Conservation (phyloP, 2,888 invertebrate genomes). For the Apamea crenata region DNA sequence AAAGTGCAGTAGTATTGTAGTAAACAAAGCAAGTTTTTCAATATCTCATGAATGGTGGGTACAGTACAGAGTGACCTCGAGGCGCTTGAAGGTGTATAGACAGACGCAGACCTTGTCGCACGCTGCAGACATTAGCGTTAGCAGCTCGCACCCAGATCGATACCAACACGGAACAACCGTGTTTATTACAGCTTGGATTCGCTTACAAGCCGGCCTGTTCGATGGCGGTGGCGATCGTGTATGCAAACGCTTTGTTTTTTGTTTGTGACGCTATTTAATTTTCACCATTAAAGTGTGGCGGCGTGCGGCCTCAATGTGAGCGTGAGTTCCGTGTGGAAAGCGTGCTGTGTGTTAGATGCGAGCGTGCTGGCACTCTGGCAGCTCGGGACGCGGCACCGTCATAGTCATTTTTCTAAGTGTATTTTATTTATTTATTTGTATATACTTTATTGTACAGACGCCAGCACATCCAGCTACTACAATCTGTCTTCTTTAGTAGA, state of each 20-base stretch:
- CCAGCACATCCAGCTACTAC: no score
- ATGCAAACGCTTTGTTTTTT: conserved; percentile 7
- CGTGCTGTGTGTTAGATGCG: conserved; percentile 42
- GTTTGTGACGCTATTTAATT: conserved; percentile 18
- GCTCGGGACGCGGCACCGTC: not conserved
- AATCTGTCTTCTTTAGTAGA: no score
- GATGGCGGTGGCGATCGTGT: not conserved
- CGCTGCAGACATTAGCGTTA: conserved; percentile 37
- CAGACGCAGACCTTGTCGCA: conserved; percentile 49
- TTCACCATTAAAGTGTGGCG: conserved; percentile 19
- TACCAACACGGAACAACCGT: conserved; percentile 16
- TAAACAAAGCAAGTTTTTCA: conserved; percentile 11
- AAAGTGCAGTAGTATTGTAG: no score
- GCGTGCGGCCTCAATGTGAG: conserved; percentile 41
- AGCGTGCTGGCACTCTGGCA: not conserved
- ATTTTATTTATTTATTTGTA: no score
- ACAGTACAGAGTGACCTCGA: conserved; percentile 13
- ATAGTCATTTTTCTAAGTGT: not conserved
- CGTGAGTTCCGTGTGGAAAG: conserved; percentile 75
- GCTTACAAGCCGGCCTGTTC: not conserved
- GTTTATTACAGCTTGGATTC: not conserved
- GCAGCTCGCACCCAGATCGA: conserved; percentile 39
- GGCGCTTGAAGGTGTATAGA: conserved; percentile 28
- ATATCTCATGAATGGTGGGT: conserved; percentile 13
- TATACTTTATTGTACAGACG: no score